These are phyloP conservation scores for Tribolium freemani DNA, from an alignment of 2,888 invertebrate species.

Conservation along the genomic window DNA sequence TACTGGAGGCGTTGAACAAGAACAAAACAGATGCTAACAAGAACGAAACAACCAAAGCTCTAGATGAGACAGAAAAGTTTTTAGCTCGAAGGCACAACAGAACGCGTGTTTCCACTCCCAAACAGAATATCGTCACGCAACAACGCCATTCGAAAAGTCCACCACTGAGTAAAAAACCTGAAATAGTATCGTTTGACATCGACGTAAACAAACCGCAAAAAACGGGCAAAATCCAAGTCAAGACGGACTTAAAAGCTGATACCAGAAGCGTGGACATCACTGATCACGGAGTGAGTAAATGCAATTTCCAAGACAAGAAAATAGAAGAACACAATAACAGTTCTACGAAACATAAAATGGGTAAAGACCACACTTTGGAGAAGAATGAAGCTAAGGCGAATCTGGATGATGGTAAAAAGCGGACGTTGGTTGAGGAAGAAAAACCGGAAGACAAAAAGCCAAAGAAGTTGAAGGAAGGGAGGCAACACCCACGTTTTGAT, in stretches of 20 bases:
- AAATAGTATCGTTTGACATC: not conserved
- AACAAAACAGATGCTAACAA: not conserved
- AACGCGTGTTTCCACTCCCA: slow-evolving; percentile 26
- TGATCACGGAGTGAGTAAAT: too few relatives aligned
- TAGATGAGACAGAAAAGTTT: slow-evolving; percentile 13
- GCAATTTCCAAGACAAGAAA: too few relatives aligned
- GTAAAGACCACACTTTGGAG: too few relatives aligned
- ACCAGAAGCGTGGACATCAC: not conserved
- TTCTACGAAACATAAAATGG: too few relatives aligned
- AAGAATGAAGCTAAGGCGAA: too few relatives aligned
- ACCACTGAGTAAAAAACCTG: slow-evolving; percentile 1
- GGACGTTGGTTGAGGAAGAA: too few relatives aligned
- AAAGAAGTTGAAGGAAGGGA: too few relatives aligned
- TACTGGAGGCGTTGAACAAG: not conserved
- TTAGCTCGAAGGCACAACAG: slow-evolving; percentile 8
- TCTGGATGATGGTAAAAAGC: too few relatives aligned
- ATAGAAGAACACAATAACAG: too few relatives aligned
- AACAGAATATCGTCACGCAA: slow-evolving; percentile 1
- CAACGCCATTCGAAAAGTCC: not conserved
- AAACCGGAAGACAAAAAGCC: too few relatives aligned
- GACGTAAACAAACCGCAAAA: slow-evolving; percentile 8
- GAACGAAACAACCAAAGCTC: not conserved
- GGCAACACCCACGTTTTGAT: slow-evolving; percentile 2
- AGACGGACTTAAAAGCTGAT: slow-evolving; percentile 14
- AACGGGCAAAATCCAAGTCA: slow-evolving; percentile 23